Percentiles rank a stretch among this genome's conserved stretches.
phyloP scores from a whole-genome alignment of 2,113 vertebrate genomes.

The Camelus bactrianus region DNA sequence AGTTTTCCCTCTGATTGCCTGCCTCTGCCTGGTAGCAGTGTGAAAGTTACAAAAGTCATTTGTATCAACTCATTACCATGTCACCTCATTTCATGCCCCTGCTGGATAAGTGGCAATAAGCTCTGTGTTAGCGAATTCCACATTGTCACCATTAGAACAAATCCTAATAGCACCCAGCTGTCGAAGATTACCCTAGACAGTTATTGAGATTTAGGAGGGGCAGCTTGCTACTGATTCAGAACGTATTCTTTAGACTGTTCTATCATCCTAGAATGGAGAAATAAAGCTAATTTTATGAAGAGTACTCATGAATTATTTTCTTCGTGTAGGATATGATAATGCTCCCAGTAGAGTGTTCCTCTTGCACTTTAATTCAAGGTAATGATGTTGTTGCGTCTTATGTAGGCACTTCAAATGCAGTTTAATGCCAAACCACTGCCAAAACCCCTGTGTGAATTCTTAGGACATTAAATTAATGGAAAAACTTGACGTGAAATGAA shows the following conservation, averaged over 20 bases:
- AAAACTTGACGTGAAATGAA: constrained; percentile 75
- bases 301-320: constrained; percentile 79
- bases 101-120: constrained; percentile 84
- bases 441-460: constrained; percentile 66
- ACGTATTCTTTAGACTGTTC: constrained; percentile 73
- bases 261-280: constrained; percentile 71
- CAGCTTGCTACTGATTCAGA: constrained; percentile 77
- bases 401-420: constrained; percentile 70
- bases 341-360: constrained; percentile 70
- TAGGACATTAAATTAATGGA: constrained; percentile 71
- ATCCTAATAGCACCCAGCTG: constrained; percentile 81
- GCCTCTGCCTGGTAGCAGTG: constrained; percentile 86
- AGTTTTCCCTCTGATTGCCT: constrained; percentile 90
- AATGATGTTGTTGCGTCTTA: constrained; percentile 79
- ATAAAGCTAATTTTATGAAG: constrained; percentile 85
- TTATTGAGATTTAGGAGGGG: constrained; percentile 84
- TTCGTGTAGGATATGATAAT: constrained; percentile 68
- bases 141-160: constrained; percentile 79
- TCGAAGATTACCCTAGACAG: constrained; percentile 82
- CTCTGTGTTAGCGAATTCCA: constrained; percentile 74
- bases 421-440: constrained; percentile 66
- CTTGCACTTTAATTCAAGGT: constrained; percentile 82
- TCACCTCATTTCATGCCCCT: constrained; percentile 87
- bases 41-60: constrained; percentile 91
- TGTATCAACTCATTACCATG: constrained; percentile 92